Evolutionary conservation across 2,113 vertebrate species (phyloP).

Genomic region (Dasyornis broadbenti): DNA sequence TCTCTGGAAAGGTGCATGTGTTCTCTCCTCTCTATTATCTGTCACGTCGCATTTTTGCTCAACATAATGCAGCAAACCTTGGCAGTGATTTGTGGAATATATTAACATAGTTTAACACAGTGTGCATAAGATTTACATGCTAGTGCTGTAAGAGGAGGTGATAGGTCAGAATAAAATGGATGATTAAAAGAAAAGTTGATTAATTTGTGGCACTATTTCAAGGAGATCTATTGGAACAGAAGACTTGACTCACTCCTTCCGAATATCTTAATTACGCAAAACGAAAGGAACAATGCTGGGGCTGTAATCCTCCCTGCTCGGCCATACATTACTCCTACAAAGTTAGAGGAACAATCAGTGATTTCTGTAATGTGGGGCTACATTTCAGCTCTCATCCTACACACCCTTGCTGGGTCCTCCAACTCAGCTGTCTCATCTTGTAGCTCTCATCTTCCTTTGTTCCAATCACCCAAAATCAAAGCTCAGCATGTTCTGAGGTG

Average conservation of each 20-base stretch:
- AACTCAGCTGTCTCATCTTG: background rate
- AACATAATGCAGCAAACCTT: constrained; percentile 1
- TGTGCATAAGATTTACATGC: constrained; percentile 5
- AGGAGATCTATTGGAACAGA: background rate
- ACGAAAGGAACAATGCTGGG: background rate
- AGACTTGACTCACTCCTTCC: background rate
- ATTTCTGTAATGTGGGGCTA: background rate
- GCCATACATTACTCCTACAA: background rate
- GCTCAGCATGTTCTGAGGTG: background rate
- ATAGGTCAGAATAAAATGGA: constrained; percentile 27
- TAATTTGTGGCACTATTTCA: background rate
- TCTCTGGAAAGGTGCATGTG: background rate
- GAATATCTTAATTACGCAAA: background rate
- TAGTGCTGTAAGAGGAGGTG: background rate
- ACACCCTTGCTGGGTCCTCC: background rate
- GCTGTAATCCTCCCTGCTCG: background rate
- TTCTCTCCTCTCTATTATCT: background rate
- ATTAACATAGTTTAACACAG: constrained; percentile 26
- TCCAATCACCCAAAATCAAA: background rate
- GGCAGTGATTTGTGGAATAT: constrained; percentile 35
- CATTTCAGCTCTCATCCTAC: background rate
- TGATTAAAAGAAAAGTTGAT: background rate
- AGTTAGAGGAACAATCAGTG: background rate
- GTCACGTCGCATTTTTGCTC: constrained; percentile 37
- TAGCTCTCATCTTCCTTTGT: background rate